Conservation (phyloP, 1,140 invertebrate genomes). For the Drosophila subpulchrella region DNA sequence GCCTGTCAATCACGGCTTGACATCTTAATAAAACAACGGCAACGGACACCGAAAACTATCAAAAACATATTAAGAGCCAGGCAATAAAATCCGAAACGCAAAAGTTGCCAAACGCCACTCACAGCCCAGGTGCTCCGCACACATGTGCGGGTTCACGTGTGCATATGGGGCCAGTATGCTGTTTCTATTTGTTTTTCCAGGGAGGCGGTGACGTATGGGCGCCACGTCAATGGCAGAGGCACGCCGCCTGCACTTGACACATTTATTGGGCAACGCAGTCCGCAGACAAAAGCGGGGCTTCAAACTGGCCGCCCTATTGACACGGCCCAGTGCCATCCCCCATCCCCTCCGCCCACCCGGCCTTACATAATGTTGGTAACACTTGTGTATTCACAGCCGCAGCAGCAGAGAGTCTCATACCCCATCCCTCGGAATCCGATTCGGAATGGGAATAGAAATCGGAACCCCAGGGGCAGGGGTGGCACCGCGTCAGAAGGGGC, state of each 20-base stretch:
- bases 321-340: constrained; percentile 24
- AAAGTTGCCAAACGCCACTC: constrained; percentile 60
- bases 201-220: constrained; percentile 49
- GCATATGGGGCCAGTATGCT: constrained; percentile 16
- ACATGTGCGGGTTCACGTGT: constrained; percentile 31
- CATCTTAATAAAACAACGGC: constrained; percentile 51
- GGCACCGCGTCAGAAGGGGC: neutral
- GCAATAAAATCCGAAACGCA: constrained; percentile 45
- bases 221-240: constrained; percentile 75
- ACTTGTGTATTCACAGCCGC: constrained; percentile 34
- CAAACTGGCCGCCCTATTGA: constrained; percentile 54
- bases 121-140: constrained; percentile 21
- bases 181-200: neutral
- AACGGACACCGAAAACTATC: constrained; percentile 37
- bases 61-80: constrained; percentile 49
- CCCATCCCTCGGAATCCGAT: neutral
- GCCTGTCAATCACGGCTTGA: constrained; percentile 44
- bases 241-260: constrained; percentile 76
- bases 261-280: constrained; percentile 72
- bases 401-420: neutral
- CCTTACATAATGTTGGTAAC: constrained; percentile 39
- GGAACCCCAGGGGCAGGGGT: no score
- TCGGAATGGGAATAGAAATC: neutral
- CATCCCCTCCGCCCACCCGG: neutral
- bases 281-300: constrained; percentile 72